These are phyloP conservation scores for Dolichoris vasculosae DNA, from an alignment of 1,140 invertebrate genomes.

Conservation along the genomic window DNA sequence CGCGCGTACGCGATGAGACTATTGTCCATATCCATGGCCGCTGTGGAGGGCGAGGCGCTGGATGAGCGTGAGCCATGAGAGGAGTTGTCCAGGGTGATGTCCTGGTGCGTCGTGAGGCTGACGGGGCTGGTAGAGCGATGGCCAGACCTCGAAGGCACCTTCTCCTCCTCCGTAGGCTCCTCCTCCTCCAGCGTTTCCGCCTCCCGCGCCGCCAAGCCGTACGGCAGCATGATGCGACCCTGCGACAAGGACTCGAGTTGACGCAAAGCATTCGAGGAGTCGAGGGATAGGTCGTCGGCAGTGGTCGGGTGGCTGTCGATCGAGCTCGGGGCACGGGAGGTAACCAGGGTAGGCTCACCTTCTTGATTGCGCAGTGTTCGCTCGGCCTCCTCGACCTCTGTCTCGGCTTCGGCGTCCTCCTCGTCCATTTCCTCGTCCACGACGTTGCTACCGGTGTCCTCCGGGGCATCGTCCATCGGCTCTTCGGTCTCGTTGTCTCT, in stretches of 20 bases:
- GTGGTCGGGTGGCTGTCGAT: slow-evolving; percentile 76
- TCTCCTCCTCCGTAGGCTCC: slow-evolving; percentile 42
- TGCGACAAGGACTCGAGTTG: slow-evolving; percentile 88
- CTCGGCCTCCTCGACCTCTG: slow-evolving; percentile 67
- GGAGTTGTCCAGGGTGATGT: slow-evolving; percentile 71
- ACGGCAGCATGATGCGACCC: slow-evolving; percentile 76
- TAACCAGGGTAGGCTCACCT: slow-evolving; percentile 72
- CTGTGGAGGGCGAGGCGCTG: slow-evolving; percentile 74
- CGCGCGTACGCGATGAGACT: slow-evolving; percentile 77
- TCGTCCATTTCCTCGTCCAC: slow-evolving; percentile 53
- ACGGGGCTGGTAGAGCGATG: slow-evolving; percentile 73
- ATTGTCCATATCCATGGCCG: slow-evolving; percentile 74
- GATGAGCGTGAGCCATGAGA: slow-evolving; percentile 73
- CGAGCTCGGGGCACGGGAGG: slow-evolving; percentile 75
- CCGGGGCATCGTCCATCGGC: slow-evolving; percentile 47
- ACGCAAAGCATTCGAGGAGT: slow-evolving; percentile 83
- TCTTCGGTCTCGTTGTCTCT: slow-evolving; percentile 50
- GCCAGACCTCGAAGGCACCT: slow-evolving; percentile 71
- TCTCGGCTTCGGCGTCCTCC: slow-evolving; percentile 42
- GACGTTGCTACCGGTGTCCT: slow-evolving; percentile 30
- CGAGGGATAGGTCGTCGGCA: slow-evolving; percentile 75
- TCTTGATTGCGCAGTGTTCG: slow-evolving; percentile 66
- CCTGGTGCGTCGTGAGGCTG: slow-evolving; percentile 71
- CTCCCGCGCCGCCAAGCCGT: slow-evolving; percentile 56
- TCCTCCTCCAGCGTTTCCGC: slow-evolving; percentile 33